Evolutionary conservation across 1,140 invertebrate species (phyloP).

Genomic region (Listronotus bonariensis): DNA sequence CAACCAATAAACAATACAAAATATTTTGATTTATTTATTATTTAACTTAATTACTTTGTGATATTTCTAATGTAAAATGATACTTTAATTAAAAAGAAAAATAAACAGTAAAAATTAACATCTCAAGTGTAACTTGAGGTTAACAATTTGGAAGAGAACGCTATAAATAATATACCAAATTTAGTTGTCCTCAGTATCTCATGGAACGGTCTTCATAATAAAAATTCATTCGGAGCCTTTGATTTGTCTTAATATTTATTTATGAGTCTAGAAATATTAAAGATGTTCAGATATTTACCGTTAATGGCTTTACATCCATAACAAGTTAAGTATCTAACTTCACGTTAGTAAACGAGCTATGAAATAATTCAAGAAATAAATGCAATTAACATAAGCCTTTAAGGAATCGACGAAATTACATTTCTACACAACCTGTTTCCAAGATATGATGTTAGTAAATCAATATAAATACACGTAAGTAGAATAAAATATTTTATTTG

Average conservation of each 20-base stretch:
- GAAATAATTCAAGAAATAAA: conserved; percentile 13
- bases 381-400: conserved; percentile 11
- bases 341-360: not conserved
- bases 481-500: conserved; percentile 3
- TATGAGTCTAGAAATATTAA: conserved; percentile 3
- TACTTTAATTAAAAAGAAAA: too few relatives aligned
- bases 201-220: too few relatives aligned
- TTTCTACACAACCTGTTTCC: not conserved
- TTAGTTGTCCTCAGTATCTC: too few relatives aligned
- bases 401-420: conserved; percentile 2
- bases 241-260: conserved; percentile 7
- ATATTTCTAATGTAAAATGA: too few relatives aligned
- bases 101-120: not conserved
- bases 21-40: too few relatives aligned
- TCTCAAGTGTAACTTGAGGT: too few relatives aligned
- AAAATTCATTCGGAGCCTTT: too few relatives aligned
- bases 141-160: too few relatives aligned
- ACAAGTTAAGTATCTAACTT: conserved; percentile 3
- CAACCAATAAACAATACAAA: too few relatives aligned
- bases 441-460: conserved; percentile 1
- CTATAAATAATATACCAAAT: too few relatives aligned
- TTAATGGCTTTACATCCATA: conserved; percentile 8
- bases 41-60: too few relatives aligned
- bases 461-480: not conserved
- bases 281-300: conserved; percentile 3